phyloP scores from a whole-genome alignment of 2,797 vertebrate species.

The Mus minutoides region DNA sequence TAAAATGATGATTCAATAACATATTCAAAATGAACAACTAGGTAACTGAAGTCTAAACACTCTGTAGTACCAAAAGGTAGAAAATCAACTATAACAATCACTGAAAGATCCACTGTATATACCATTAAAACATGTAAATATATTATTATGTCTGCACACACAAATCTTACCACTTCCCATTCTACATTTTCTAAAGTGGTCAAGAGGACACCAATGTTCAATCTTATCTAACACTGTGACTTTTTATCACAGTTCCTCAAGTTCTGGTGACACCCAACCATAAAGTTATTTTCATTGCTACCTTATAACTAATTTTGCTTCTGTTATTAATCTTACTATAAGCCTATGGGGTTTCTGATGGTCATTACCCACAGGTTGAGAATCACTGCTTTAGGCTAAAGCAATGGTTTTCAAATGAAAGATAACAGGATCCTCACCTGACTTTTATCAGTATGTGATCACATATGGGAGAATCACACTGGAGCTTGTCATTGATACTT shows the following conservation, averaged over 20 bases:
- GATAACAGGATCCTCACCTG: neutral
- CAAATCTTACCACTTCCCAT: neutral
- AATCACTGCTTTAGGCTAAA: neutral
- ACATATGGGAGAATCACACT: neutral
- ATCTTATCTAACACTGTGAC: neutral
- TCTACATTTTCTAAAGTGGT: neutral
- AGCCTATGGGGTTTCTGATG: neutral
- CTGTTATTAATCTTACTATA: neutral
- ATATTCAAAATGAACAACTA: neutral
- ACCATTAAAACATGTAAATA: conserved; percentile 27
- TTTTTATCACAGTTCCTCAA: neutral
- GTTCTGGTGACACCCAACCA: neutral
- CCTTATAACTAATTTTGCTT: neutral
- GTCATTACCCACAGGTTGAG: neutral
- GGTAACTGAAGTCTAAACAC: neutral
- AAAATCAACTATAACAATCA: neutral
- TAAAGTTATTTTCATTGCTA: neutral
- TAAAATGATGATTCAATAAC: conserved; percentile 7
- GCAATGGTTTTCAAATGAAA: neutral
- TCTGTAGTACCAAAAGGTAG: neutral
- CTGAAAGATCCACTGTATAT: neutral
- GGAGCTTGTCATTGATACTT: neutral
- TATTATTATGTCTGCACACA: neutral
- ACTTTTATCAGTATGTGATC: neutral
- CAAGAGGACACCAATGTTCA: neutral